phyloP scores from a whole-genome alignment of 2,888 invertebrate species.

The Ferrisia virgata region DNA sequence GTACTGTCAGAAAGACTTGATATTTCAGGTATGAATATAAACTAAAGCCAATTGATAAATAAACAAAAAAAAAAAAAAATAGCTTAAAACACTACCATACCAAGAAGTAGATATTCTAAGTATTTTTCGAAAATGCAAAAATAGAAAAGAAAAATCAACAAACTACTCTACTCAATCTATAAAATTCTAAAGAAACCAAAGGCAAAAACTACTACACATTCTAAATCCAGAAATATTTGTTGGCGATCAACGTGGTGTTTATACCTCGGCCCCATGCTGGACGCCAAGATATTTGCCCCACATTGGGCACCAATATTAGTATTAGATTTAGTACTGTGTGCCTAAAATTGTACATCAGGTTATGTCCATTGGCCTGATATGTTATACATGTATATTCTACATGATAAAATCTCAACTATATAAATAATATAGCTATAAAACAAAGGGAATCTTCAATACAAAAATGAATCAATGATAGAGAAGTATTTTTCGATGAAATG shows the following conservation, averaged over 20 bases:
- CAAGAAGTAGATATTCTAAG: neutral
- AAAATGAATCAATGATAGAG: neutral
- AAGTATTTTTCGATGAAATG: neutral
- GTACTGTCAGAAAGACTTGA: constrained; percentile 27
- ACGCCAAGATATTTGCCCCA: neutral
- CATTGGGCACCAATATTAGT: neutral
- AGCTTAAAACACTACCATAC: neutral
- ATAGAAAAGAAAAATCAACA: neutral
- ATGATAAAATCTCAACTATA: neutral
- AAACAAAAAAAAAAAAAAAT: neutral
- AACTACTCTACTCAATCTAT: neutral
- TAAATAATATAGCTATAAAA: neutral
- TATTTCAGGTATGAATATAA: neutral
- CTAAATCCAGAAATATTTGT: neutral
- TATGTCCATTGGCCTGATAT: neutral
- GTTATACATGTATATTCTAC: no score
- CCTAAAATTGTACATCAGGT: neutral
- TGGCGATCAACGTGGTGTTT: neutral
- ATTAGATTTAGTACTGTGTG: neutral
- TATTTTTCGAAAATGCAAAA: neutral
- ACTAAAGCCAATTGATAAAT: neutral
- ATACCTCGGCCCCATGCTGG: neutral
- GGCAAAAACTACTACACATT: neutral
- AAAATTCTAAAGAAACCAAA: neutral
- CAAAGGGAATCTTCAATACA: neutral